A percentile compares a stretch with the other conserved stretches of the same genome.
Evolutionary conservation across 92 coral and sea anemone species (phyloP).

Genomic region (Palythoa heliodiscus): DNA sequence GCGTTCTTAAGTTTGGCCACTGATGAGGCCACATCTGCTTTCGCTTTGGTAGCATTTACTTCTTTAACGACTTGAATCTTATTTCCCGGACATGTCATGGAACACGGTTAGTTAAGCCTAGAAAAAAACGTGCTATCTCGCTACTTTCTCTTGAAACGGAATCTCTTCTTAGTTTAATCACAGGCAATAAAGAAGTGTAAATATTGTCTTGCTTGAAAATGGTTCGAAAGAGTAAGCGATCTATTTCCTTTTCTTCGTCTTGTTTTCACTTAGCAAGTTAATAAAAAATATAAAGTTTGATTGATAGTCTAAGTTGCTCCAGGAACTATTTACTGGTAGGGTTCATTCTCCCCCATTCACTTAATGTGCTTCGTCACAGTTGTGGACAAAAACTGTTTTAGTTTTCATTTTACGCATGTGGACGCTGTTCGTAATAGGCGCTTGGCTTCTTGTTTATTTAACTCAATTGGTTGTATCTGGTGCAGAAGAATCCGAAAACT

Average conservation of each 20-base stretch:
- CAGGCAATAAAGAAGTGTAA: constrained; percentile 4
- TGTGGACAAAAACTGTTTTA: too few relatives aligned
- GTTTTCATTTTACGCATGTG: too few relatives aligned
- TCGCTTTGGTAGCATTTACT: background rate
- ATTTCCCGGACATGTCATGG: background rate
- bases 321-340: background rate
- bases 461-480: background rate
- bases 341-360: too few relatives aligned
- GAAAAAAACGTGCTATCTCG: background rate
- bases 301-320: background rate
- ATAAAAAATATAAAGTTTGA: background rate
- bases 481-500: background rate
- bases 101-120: background rate
- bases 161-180: constrained; percentile 14
- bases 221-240: background rate
- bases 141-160: background rate
- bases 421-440: too few relatives aligned
- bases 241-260: background rate
- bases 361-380: background rate
- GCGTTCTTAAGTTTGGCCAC: background rate
- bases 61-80: background rate
- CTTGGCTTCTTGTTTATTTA: background rate
- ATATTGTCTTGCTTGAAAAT: constrained; percentile 4
- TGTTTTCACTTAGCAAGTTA: background rate
- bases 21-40: background rate